Conservation (phyloP, 1,140 invertebrate species). For the Trichonephila inaurata region DNA sequence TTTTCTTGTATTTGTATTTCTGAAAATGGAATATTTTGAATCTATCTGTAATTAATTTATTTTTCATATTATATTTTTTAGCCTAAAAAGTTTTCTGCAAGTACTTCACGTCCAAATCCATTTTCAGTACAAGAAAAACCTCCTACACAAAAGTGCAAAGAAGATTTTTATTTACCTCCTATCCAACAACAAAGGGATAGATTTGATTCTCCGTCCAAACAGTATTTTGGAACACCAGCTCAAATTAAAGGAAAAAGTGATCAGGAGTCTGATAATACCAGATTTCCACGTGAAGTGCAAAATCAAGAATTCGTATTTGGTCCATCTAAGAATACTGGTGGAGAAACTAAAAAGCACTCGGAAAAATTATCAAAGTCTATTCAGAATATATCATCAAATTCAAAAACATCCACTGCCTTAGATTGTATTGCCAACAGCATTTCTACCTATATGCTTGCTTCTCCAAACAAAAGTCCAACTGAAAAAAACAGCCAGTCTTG, state of each 20-base stretch:
- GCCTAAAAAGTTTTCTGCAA: conserved; percentile 38
- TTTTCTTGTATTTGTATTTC: not conserved
- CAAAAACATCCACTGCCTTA: conserved; percentile 14
- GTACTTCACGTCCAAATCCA: not conserved
- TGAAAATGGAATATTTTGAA: too few species aligned
- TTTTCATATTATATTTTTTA: not conserved
- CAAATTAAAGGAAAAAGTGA: not conserved
- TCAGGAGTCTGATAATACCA: not conserved
- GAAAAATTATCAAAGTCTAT: not conserved
- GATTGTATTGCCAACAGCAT: conserved; percentile 41
- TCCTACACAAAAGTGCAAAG: not conserved
- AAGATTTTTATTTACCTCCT: conserved; percentile 53
- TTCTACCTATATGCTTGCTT: conserved; percentile 23
- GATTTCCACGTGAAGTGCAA: not conserved
- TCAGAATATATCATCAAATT: not conserved
- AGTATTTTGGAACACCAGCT: conserved; percentile 11
- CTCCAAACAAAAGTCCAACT: not conserved
- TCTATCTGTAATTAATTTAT: too few species aligned
- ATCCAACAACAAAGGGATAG: conserved; percentile 40
- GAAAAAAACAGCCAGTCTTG: conserved; percentile 1
- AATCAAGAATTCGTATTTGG: not conserved
- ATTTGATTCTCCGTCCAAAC: conserved; percentile 29
- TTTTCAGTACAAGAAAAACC: conserved; percentile 16
- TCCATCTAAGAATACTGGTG: not conserved
- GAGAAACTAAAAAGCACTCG: not conserved